phyloP scores from a whole-genome alignment of 35 echinoderm and acorn worm species.

The Nesometra sesokonis region DNA sequence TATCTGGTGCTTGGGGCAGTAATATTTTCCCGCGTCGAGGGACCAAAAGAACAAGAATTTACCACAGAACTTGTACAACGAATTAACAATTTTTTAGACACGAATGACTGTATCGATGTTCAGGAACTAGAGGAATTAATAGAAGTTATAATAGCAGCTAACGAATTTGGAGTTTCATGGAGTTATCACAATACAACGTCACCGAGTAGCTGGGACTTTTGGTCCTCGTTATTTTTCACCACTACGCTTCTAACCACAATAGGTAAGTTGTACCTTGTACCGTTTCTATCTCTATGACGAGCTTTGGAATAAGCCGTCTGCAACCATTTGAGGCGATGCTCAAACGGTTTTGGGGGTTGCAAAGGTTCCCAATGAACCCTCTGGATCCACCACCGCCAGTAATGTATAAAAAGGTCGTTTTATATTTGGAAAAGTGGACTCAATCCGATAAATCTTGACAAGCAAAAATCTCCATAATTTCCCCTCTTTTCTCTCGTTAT shows the following conservation, averaged over 20 bases:
- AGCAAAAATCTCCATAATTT: too few species aligned
- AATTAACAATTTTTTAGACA: constrained; percentile 4
- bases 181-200: not conserved
- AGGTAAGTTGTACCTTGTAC: constrained; percentile 10
- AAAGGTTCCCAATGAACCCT: too few species aligned
- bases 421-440: too few species aligned
- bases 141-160: not conserved
- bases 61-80: not conserved
- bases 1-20: constrained; percentile 20
- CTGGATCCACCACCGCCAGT: too few species aligned
- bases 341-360: too few species aligned
- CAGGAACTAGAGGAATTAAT: constrained; percentile 15
- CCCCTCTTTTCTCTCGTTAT: too few species aligned
- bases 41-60: constrained; percentile 15
- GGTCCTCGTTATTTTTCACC: constrained; percentile 38
- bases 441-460: too few species aligned
- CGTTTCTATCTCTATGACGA: too few species aligned
- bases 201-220: constrained; percentile 37
- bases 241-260: constrained; percentile 35
- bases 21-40: constrained; percentile 26
- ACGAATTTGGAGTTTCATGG: constrained; percentile 23
- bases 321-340: too few species aligned
- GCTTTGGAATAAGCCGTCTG: too few species aligned
- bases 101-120: constrained; percentile 9
- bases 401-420: too few species aligned